These are phyloP conservation scores for Phymatocera aterrima DNA, from an alignment of 2,888 invertebrate genomes.

Conservation along the genomic window DNA sequence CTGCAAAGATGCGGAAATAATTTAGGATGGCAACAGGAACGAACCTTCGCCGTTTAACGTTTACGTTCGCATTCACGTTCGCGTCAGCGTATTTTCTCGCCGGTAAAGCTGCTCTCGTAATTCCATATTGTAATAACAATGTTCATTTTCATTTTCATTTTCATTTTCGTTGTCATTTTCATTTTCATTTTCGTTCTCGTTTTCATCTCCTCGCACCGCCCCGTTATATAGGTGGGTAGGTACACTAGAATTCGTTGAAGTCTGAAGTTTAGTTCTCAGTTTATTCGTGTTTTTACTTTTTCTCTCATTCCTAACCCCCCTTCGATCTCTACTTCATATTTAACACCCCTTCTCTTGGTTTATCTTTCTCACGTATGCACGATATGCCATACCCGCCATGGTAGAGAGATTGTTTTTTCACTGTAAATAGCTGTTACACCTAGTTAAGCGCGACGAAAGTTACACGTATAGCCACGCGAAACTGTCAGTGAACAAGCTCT, in stretches of 20 bases:
- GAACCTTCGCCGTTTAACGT: neutral
- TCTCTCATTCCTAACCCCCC: neutral
- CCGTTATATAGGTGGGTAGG: no score
- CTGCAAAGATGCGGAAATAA: conserved; percentile 1
- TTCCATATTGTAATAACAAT: conserved; percentile 42
- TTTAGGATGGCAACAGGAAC: neutral
- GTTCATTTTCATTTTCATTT: neutral
- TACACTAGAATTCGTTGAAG: conserved; percentile 32
- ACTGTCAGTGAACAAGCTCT: no score
- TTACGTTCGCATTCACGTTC: neutral
- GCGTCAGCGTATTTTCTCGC: conserved; percentile 33
- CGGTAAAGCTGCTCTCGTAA: conserved; percentile 1
- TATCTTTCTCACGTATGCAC: neutral
- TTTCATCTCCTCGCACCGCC: no score
- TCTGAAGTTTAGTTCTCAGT: conserved; percentile 23
- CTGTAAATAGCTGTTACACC: neutral
- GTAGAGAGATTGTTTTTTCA: neutral
- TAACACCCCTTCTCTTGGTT: neutral
- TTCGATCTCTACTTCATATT: neutral
- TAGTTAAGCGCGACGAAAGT: neutral
- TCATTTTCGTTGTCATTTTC: no score
- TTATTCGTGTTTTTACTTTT: neutral
- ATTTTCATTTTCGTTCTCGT: conserved; percentile 31
- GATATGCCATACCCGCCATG: neutral
- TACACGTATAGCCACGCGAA: no score